Evolutionary conservation across 2,113 vertebrate genomes (phyloP).

Genomic region (Perca schrenkii): DNA sequence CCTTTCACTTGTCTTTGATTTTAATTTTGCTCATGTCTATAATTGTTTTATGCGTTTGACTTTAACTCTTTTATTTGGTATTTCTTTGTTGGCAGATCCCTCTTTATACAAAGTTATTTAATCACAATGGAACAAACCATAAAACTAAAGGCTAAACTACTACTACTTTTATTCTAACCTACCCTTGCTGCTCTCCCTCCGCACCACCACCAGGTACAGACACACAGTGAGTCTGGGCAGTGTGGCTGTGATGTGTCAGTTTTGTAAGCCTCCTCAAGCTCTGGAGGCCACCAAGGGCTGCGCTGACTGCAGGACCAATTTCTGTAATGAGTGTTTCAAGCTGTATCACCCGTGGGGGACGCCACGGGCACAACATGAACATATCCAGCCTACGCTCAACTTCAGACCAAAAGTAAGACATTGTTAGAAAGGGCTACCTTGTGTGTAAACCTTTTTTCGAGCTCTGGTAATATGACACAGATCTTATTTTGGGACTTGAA

Average conservation of each 20-base stretch:
- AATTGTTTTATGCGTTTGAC: neutral
- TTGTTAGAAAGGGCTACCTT: too few relatives aligned
- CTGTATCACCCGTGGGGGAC: constrained; percentile 99
- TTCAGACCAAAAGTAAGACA: constrained; percentile 94
- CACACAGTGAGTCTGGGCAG: constrained; percentile 85
- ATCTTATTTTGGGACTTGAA: neutral
- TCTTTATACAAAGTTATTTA: neutral
- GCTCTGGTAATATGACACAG: neutral
- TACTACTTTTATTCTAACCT: neutral
- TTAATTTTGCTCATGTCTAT: neutral
- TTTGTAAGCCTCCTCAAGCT: constrained; percentile 92
- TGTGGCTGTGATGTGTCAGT: constrained; percentile 93
- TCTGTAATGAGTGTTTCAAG: constrained; percentile 98
- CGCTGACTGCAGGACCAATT: constrained; percentile 93
- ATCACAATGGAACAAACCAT: neutral
- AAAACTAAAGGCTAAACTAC: neutral
- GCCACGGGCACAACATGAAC: constrained; percentile 95
- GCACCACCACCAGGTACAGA: constrained; percentile 76
- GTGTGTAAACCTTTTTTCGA: too few relatives aligned
- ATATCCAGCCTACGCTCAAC: constrained; percentile 92
- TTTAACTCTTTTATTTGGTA: neutral
- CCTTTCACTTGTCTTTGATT: neutral
- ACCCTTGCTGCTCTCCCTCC: neutral
- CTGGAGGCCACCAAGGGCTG: constrained; percentile 98
- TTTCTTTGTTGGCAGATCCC: neutral